Conservation (phyloP, 2,797 vertebrate species). For the Spinibarbus caldwelli region DNA sequence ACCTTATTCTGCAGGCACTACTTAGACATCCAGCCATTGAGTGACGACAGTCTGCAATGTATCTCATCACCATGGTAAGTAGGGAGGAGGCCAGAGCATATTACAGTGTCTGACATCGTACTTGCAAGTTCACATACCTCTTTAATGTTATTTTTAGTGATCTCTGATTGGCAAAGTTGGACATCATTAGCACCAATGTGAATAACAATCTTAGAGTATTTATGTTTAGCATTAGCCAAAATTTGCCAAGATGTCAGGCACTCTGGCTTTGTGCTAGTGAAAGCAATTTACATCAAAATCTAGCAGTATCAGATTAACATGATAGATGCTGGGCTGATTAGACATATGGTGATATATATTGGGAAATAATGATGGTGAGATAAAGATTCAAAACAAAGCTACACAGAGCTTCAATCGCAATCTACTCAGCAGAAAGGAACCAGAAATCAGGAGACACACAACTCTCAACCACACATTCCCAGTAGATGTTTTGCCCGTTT, state of each 20-base stretch:
- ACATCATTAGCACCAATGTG: too few species aligned
- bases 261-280: not conserved
- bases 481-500: not conserved
- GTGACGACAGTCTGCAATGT: too few species aligned
- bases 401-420: not conserved
- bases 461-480: not conserved
- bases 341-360: not conserved
- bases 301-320: not conserved
- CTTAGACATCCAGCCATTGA: too few species aligned
- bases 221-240: too few species aligned
- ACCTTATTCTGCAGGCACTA: not conserved
- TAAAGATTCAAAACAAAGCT: not conserved
- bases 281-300: not conserved
- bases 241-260: too few species aligned
- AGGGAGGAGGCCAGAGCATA: too few species aligned
- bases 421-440: not conserved
- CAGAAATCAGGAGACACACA: not conserved
- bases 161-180: too few species aligned
- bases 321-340: not conserved
- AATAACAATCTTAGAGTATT: too few species aligned
- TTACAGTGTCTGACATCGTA: too few species aligned
- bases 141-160: too few species aligned
- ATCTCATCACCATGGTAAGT: too few species aligned
- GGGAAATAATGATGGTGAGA: not conserved
- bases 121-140: too few species aligned